Evolutionary conservation across 2,888 invertebrate genomes (phyloP).

Genomic region (Chesias legatella): DNA sequence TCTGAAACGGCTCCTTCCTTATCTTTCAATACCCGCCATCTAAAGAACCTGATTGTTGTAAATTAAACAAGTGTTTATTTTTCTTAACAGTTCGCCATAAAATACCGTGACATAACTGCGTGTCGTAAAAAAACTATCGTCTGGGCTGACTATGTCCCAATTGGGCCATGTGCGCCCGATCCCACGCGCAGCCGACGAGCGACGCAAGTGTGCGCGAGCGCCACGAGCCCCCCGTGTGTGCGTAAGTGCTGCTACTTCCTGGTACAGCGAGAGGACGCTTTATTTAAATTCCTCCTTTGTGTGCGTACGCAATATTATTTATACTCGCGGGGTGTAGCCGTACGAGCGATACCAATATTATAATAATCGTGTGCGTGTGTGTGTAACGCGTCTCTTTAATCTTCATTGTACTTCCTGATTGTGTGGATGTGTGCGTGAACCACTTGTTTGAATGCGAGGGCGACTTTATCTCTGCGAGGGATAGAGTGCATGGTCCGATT

Average conservation of each 20-base stretch:
- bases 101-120: conserved; percentile 51
- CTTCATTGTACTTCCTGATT: conserved; percentile 80
- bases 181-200: conserved; percentile 74
- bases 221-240: conserved; percentile 63
- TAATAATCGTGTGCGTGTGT: conserved; percentile 62
- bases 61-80: conserved; percentile 14
- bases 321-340: conserved; percentile 51
- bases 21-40: conserved; percentile 14
- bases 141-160: conserved; percentile 76
- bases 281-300: conserved; percentile 74
- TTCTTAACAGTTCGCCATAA: conserved; percentile 28
- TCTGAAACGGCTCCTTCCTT: conserved; percentile 19
- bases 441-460: conserved; percentile 80
- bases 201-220: conserved; percentile 76
- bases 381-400: conserved; percentile 74
- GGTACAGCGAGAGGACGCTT: conserved; percentile 76
- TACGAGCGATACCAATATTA: conserved; percentile 61
- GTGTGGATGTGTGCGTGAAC: conserved; percentile 67
- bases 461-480: conserved; percentile 77
- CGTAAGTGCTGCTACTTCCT: conserved; percentile 75
- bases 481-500: conserved; percentile 79
- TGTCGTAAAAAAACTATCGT: conserved; percentile 73
- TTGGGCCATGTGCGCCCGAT: conserved; percentile 78
- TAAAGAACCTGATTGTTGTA: conserved; percentile 16
- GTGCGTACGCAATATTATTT: conserved; percentile 75